Base-by-base conservation (phyloP, 2,888 invertebrate species). In the Buathra laborator region DNA sequence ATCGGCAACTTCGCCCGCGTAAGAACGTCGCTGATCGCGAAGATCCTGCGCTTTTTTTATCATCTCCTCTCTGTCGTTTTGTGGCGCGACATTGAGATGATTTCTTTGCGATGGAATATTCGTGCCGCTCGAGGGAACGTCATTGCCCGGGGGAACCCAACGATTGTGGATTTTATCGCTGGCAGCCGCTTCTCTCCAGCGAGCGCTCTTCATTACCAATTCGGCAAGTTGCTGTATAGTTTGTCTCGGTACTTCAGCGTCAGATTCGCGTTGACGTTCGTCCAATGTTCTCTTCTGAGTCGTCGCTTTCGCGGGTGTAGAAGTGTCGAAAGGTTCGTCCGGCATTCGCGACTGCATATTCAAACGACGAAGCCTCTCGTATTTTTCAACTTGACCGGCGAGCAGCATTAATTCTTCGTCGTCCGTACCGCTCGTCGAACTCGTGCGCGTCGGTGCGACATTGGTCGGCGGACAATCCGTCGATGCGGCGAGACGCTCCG, bases 201-300 rank as follows among this genome's bases (percentile, higher is more conserved):
- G 91, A 2, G 91, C 92, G 46, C 93, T 92, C 43, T 93, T 93
- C 94, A 93, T 93, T 2, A 94, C 92, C 1, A 92, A 85, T n/a
- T 92, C 91, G 12, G 93, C 92, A 14, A 93, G 84, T 16, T 94
- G 93, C 51, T 93, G 93, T 79, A 94, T 93, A 3, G 92, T 92
- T 64, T 91, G 93, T 32, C 90, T 91, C 4, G 92, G 91, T 5
- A 86, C 81, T n/a, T 86, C 51, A 4, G 67, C 32, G 1, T 16
- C 59, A 24, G 53, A 29, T 19, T 70, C 71, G 12, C n/a, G 10
- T 12, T 64, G 48, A 44, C 81, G 29, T 29, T 79, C 62, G 46
- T 24, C 37, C 24, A 37, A 46, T n/a, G 70, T 70, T 16, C 70
- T 44, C 12, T 71, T 80, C 0, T 62, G 56, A n/a, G 56, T 79